Base-by-base conservation (phyloP, 23 tunicate species). In the Trididemnum miniatum region DNA sequence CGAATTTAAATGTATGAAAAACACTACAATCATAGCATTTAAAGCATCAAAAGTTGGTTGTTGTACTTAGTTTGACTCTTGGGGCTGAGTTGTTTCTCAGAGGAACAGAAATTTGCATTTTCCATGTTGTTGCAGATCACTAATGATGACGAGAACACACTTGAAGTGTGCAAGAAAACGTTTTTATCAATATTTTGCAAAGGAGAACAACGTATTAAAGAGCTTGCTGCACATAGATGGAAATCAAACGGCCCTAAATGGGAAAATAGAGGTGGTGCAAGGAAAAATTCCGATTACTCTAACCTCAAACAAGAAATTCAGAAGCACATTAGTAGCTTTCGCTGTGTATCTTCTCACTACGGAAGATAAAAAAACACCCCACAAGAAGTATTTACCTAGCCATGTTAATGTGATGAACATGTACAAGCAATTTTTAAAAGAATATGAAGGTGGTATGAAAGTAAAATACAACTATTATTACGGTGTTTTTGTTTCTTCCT, bases 311-410 rank as follows among this genome's bases (percentile, higher is more conserved):
- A 62, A 23, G 69, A 62, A 62, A 62, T 62, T 23, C 25, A 62
- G 69, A 7, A 62, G 27, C 69, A 62, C 69, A 62, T 62, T 23
- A 62, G 69, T 62, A 20, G 69, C 24, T 62, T 18, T 62, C 27
- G 69, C 69, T 20, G 27, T 62, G 69, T 62, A 15, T 62, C 27
- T 18, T 62, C 27, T 5, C 69, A 62, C 69, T 62, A 23, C 28
- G 27, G 69, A 20, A 62, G 69, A 62, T n/a, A 62, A 62, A 18
- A 62, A 62, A 23, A 62, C 27, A 62, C 69, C 69, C 28, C 69
- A 62, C 69, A 23, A 62, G 27, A 62, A 62, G 23, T 62, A 62
- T 23, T 23, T 62, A 4, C 27, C 69, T 18, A 62, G 69, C n/a
- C n/a, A n/a, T n/a, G n/a, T n/a, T 20, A 62, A 62, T 62, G 69